These are phyloP conservation scores for Temnopleurus reevesii DNA, from an alignment of 53 echinoderm and acorn worm genomes.

Conservation along the genomic window DNA sequence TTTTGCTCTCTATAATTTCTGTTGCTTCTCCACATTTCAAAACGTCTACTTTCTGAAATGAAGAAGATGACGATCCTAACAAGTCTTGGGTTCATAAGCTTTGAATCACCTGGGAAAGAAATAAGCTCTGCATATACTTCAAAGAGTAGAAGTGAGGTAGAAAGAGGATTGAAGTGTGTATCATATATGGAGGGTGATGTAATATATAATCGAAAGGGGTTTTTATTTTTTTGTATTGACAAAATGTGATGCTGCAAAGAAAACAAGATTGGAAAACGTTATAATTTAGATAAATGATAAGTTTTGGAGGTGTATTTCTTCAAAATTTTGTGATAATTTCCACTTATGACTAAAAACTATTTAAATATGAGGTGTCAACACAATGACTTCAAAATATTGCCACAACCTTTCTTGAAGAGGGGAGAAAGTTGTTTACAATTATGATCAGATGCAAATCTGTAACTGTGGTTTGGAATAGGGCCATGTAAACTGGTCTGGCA, in stretches of 20 bases:
- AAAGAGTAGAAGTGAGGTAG: background rate
- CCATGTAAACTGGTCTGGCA: conserved; percentile 15
- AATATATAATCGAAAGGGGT: background rate
- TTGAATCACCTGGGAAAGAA: background rate
- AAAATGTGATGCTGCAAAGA: too few relatives aligned
- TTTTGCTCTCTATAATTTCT: background rate
- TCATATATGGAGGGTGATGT: background rate
- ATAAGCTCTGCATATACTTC: background rate
- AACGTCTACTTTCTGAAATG: background rate
- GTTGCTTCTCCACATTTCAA: background rate
- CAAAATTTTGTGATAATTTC: too few relatives aligned
- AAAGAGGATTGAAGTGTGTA: background rate
- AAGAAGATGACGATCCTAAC: background rate
- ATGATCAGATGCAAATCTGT: conserved; percentile 1
- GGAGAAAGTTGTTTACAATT: background rate
- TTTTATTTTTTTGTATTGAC: too few relatives aligned
- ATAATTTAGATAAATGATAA: too few relatives aligned
- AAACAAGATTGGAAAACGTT: too few relatives aligned
- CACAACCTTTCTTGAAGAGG: background rate
- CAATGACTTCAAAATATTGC: too few relatives aligned
- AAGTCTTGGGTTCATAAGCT: background rate
- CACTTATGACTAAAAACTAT: too few relatives aligned
- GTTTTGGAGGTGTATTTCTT: too few relatives aligned
- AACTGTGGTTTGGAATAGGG: conserved; percentile 22
- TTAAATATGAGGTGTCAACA: too few relatives aligned